These are phyloP conservation scores for Neolamprologus caudopunctatus DNA, from an alignment of 2,113 vertebrate genomes.

Conservation along the genomic window DNA sequence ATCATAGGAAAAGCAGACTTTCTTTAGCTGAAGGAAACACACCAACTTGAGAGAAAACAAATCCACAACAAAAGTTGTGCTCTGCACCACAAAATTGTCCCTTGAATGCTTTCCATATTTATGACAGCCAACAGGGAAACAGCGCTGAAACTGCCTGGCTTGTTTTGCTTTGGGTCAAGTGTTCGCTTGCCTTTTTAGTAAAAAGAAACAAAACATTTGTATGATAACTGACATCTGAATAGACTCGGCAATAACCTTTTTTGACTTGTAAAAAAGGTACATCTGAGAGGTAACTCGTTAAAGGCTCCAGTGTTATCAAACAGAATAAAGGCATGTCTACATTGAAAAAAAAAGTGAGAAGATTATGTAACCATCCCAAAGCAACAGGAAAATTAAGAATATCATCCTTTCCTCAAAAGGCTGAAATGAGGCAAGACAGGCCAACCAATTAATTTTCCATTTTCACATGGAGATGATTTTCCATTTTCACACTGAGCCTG, in stretches of 20 bases:
- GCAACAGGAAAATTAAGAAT: neutral
- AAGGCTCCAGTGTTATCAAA: constrained; percentile 3
- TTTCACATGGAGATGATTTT: neutral
- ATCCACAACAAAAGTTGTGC: neutral
- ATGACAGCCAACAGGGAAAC: neutral
- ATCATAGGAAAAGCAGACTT: neutral
- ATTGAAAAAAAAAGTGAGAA: neutral
- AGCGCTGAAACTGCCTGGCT: neutral
- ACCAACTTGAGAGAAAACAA: neutral
- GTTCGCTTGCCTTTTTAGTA: neutral
- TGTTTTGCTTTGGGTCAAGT: neutral
- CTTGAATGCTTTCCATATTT: neutral
- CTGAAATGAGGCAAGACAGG: neutral
- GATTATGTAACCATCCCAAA: constrained; percentile 11
- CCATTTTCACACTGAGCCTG: neutral
- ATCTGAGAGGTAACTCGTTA: neutral
- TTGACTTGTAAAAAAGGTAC: neutral
- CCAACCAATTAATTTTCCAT: neutral
- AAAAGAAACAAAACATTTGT: neutral
- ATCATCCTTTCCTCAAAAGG: neutral
- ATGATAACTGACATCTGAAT: neutral
- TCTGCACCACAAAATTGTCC: neutral
- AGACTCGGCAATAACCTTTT: neutral
- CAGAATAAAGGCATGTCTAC: constrained; percentile 17
- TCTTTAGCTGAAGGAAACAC: neutral